Percentiles rank a stretch among this genome's conserved stretches.
phyloP scores from a whole-genome alignment of 1,140 invertebrate genomes.

The Lanistes nyassanus region DNA sequence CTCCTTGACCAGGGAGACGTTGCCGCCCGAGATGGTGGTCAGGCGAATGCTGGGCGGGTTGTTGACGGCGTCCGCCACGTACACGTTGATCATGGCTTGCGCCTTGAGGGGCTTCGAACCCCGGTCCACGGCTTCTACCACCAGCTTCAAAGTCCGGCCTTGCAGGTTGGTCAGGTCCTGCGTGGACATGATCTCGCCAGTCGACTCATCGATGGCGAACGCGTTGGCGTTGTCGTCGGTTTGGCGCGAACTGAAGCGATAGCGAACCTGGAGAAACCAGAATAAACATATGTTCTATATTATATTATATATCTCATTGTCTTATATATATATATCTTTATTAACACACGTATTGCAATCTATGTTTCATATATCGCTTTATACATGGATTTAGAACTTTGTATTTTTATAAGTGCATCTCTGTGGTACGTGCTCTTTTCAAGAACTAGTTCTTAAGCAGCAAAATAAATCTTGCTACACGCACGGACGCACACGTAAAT shows the following conservation, averaged over 20 bases:
- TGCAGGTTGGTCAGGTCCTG: constrained; percentile 27
- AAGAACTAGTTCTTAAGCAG: too few species aligned
- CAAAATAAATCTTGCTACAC: too few species aligned
- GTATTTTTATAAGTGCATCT: background rate
- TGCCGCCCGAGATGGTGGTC: constrained; percentile 43
- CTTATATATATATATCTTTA: background rate
- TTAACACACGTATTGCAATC: background rate
- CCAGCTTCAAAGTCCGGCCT: constrained; percentile 64
- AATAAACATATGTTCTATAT: background rate
- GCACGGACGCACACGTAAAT: too few species aligned
- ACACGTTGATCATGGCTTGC: constrained; percentile 52
- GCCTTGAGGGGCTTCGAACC: constrained; percentile 67
- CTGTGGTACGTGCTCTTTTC: too few species aligned
- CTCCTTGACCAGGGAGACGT: constrained; percentile 40
- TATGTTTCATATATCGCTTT: background rate
- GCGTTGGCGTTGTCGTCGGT: constrained; percentile 29
- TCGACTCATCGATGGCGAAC: constrained; percentile 30
- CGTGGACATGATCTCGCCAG: constrained; percentile 29
- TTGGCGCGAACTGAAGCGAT: constrained; percentile 66
- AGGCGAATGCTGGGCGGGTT: constrained; percentile 86
- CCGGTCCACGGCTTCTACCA: constrained; percentile 67
- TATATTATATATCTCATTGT: background rate
- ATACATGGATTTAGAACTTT: background rate
- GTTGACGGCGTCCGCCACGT: constrained; percentile 89
- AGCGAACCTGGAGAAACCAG: constrained; percentile 71